Conservation (phyloP, 2,797 vertebrate genomes). For the Acanthiza pusilla region DNA sequence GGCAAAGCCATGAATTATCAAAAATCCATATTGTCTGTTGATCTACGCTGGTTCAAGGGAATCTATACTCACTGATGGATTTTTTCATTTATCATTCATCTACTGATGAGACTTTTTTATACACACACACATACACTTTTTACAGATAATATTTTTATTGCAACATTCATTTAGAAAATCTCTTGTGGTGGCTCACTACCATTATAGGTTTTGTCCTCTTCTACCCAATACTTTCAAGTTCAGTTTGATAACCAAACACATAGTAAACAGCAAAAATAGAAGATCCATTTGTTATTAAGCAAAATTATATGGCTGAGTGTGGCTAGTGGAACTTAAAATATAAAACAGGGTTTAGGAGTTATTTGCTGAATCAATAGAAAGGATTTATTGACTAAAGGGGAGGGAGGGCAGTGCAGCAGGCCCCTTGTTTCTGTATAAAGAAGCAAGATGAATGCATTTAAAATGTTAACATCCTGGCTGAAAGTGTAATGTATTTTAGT, state of each 20-base stretch:
- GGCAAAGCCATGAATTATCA: slow-evolving; percentile 70
- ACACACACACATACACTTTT: not conserved
- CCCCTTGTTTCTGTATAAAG: slow-evolving; percentile 66
- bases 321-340: slow-evolving; percentile 66
- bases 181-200: slow-evolving; percentile 43
- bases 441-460: slow-evolving; percentile 69
- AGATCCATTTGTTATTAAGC: slow-evolving; percentile 66
- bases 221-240: slow-evolving; percentile 44
- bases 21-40: slow-evolving; percentile 71
- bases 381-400: slow-evolving; percentile 61
- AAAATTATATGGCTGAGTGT: slow-evolving; percentile 62
- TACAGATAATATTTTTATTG: slow-evolving; percentile 54
- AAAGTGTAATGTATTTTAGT: slow-evolving; percentile 60
- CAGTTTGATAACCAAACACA: slow-evolving; percentile 66
- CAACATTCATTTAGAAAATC: slow-evolving; percentile 63
- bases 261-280: slow-evolving; percentile 63
- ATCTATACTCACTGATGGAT: slow-evolving; percentile 61
- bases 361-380: slow-evolving; percentile 70
- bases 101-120: slow-evolving; percentile 63
- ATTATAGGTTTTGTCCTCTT: slow-evolving; percentile 50
- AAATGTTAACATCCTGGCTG: slow-evolving; percentile 59
- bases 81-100: slow-evolving; percentile 65
- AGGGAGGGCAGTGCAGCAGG: slow-evolving; percentile 54
- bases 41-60: slow-evolving; percentile 64
- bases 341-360: slow-evolving; percentile 67